Percentiles rank a stretch among this genome's conserved stretches.
Evolutionary conservation across 2,113 vertebrate species (phyloP).

Genomic region (Dicerorhinus sumatrensis): DNA sequence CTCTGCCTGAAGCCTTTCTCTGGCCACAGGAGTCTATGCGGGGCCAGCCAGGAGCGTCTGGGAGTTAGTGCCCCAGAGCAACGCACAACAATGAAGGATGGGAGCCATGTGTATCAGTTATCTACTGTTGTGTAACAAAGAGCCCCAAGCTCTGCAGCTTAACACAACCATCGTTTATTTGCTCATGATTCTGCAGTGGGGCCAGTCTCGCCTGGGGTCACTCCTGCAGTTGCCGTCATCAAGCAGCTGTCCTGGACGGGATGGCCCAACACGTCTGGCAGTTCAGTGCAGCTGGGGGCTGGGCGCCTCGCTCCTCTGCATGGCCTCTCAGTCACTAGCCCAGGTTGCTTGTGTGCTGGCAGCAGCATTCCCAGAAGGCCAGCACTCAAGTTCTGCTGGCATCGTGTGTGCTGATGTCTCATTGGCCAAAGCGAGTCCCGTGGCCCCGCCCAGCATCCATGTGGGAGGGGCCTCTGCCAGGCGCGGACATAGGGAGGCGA

Average conservation of each 20-base stretch:
- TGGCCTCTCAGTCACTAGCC: not conserved
- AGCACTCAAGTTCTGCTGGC: not conserved
- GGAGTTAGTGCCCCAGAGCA: rapidly evolving
- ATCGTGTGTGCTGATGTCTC: not conserved
- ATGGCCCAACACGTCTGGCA: not conserved
- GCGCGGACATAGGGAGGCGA: rapidly evolving
- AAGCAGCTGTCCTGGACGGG: not conserved
- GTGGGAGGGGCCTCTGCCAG: not conserved
- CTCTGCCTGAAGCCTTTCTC: not conserved
- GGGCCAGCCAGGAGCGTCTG: not conserved
- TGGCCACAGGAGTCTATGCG: too few relatives aligned
- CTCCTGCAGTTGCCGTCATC: not conserved
- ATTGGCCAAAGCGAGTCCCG: not conserved
- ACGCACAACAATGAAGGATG: rapidly evolving
- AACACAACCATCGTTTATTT: rapidly evolving
- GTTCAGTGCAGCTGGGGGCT: not conserved
- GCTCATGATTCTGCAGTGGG: rapidly evolving
- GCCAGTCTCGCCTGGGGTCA: not conserved
- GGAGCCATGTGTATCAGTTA: too few relatives aligned
- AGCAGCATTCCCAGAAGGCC: not conserved
- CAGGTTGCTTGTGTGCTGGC: not conserved
- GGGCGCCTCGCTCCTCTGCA: not conserved
- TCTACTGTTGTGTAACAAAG: rapidly evolving
- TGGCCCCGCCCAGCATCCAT: not conserved
- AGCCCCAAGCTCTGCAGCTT: rapidly evolving